Percentiles rank a stretch among this genome's conserved stretches.
These are phyloP conservation scores for Haliclona indistincta DNA, from an alignment of 37 sponge, comb jelly and placozoan genomes.

Conservation along the genomic window DNA sequence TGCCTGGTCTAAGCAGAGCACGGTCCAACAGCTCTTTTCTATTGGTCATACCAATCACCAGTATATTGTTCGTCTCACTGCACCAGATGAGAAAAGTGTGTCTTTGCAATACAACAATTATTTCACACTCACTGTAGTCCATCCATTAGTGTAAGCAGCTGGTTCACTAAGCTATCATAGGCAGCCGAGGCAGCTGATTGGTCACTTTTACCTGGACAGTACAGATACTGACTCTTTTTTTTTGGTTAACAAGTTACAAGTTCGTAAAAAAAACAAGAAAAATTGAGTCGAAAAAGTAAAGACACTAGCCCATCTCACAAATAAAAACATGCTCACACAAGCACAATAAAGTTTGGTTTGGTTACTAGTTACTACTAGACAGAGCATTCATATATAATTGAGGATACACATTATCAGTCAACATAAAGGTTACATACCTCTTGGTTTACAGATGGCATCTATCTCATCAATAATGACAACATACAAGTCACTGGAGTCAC, in stretches of 20 bases:
- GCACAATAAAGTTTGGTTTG: too few species aligned
- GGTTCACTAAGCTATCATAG: conserved; percentile 90
- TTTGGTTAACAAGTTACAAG: conserved; percentile 6
- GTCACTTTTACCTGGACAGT: conserved; percentile 45
- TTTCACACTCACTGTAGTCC: conserved; percentile 22
- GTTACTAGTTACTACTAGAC: too few species aligned
- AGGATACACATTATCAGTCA: too few species aligned
- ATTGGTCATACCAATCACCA: conserved; percentile 82
- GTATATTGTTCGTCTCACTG: conserved; percentile 69
- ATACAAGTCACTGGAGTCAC: conserved; percentile 83
- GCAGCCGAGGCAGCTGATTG: conserved; percentile 78
- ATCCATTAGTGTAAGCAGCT: conserved; percentile 77
- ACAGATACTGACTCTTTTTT: too few species aligned
- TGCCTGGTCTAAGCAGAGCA: conserved; percentile 86
- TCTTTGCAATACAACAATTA: not conserved
- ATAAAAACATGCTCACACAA: too few species aligned
- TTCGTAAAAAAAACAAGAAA: conserved; percentile 27
- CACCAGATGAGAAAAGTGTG: not conserved
- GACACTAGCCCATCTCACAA: not conserved
- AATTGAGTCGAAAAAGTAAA: not conserved
- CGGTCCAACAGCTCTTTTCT: conserved; percentile 82
- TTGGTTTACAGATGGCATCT: conserved; percentile 92
- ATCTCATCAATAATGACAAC: conserved; percentile 94
- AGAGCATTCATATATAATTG: too few species aligned
- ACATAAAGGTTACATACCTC: conserved; percentile 63